Conservation (phyloP, 2,888 invertebrate genomes). For the Spodoptera picta region DNA sequence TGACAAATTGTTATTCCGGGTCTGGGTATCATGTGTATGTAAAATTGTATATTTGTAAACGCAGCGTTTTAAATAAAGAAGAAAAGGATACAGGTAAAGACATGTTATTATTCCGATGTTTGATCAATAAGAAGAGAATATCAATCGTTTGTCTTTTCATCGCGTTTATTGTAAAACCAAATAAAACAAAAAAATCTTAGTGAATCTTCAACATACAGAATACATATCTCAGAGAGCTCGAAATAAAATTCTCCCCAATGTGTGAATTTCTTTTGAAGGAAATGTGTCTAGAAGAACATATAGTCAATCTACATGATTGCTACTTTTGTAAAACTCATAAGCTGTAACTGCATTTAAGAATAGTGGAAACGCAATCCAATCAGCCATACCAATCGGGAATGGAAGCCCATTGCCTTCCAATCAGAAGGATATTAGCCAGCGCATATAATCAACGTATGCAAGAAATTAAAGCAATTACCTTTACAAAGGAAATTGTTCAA, state of each 20-base stretch:
- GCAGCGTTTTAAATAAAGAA: no score
- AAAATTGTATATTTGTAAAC: no score
- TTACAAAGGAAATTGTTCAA: conserved; percentile 74
- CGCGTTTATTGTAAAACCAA: conserved; percentile 11
- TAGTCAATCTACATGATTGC: conserved; percentile 27
- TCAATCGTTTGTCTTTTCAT: not conserved
- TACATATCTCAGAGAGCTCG: conserved; percentile 28
- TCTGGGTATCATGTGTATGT: no score
- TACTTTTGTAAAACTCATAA: conserved; percentile 19
- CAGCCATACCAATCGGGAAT: conserved; percentile 24
- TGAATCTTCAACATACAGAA: conserved; percentile 31
- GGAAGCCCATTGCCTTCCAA: conserved; percentile 24
- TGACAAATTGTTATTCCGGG: no score
- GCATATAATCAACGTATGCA: conserved; percentile 42
- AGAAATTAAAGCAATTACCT: conserved; percentile 69
- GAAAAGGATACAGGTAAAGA: no score
- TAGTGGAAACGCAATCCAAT: conserved; percentile 45
- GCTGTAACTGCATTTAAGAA: conserved; percentile 21
- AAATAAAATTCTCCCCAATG: conserved; percentile 9
- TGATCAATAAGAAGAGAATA: no score
- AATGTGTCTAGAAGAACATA: conserved; percentile 9
- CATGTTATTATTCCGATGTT: no score
- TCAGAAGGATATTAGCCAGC: conserved; percentile 25
- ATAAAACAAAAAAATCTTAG: conserved; percentile 28
- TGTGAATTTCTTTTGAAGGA: conserved; percentile 16